Conservation (phyloP, 2,113 vertebrate species). For the Aspiorhynchus laticeps region DNA sequence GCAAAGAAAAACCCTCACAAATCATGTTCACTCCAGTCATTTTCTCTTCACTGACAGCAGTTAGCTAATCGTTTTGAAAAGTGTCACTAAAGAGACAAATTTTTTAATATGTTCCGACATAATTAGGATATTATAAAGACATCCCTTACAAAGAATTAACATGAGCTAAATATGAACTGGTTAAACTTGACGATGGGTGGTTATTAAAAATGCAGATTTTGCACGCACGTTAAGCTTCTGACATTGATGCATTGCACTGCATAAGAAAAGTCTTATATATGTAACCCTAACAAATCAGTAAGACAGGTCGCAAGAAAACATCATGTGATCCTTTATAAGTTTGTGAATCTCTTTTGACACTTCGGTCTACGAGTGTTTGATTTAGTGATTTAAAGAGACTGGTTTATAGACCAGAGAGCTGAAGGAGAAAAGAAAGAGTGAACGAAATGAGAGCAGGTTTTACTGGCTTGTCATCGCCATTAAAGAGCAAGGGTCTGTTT, state of each 20-base stretch:
- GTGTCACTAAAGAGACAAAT: background rate
- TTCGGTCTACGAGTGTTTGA: slow-evolving; percentile 49
- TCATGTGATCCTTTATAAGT: slow-evolving; percentile 17
- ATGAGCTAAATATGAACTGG: background rate
- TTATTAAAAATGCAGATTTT: background rate
- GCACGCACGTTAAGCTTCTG: background rate
- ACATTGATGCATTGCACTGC: background rate
- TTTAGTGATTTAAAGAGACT: slow-evolving; percentile 63
- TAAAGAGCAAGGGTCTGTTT: slow-evolving; percentile 63
- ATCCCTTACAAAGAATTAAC: background rate
- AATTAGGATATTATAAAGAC: background rate
- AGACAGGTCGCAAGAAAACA: background rate
- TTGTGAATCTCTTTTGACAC: slow-evolving; percentile 57
- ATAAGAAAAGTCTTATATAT: background rate
- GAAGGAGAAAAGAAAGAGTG: slow-evolving; percentile 38
- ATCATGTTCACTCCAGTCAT: background rate
- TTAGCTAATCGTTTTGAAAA: background rate
- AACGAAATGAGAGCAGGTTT: background rate
- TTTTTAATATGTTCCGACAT: background rate
- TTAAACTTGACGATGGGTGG: background rate
- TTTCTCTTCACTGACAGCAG: background rate
- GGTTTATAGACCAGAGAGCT: slow-evolving; percentile 52
- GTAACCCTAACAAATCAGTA: background rate
- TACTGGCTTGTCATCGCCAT: slow-evolving; percentile 18
- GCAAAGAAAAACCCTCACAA: background rate